Evolutionary conservation across 2,113 vertebrate species (phyloP).

Genomic region (Tichodroma muraria): DNA sequence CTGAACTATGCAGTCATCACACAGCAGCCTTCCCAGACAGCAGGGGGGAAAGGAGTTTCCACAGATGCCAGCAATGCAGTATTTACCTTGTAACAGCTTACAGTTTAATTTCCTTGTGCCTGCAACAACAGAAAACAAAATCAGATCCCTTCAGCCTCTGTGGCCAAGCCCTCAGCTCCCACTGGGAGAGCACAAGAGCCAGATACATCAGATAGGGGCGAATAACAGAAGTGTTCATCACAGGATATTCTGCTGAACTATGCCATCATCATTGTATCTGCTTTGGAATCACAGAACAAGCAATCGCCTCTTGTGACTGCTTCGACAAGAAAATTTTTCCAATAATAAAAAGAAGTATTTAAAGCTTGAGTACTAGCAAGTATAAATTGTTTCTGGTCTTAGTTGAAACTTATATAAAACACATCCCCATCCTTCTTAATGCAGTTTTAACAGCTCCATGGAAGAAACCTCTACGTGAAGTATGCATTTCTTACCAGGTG

Average conservation of each 20-base stretch:
- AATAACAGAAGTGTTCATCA: constrained; percentile 33
- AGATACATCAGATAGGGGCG: constrained; percentile 65
- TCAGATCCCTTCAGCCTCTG: not conserved
- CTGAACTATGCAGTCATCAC: constrained; percentile 71
- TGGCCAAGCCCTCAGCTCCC: not conserved
- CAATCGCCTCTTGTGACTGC: rapidly evolving
- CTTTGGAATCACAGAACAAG: not conserved
- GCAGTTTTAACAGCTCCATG: not conserved
- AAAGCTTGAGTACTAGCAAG: not conserved
- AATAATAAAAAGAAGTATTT: not conserved
- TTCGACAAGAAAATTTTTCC: not conserved
- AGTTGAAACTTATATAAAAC: not conserved
- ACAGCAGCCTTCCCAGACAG: not conserved
- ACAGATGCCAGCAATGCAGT: not conserved
- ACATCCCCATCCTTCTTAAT: not conserved
- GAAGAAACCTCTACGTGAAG: rapidly evolving
- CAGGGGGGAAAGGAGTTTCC: no score
- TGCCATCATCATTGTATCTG: constrained; percentile 66
- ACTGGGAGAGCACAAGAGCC: not conserved
- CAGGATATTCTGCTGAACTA: constrained; percentile 63
- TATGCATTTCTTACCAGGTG: not conserved
- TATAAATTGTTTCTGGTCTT: not conserved
- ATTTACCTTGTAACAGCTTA: not conserved
- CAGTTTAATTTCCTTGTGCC: not conserved
- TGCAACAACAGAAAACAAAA: not conserved